Evolutionary conservation across 2,797 vertebrate species (phyloP).

Genomic region (Petrocephalus schoutedeni): DNA sequence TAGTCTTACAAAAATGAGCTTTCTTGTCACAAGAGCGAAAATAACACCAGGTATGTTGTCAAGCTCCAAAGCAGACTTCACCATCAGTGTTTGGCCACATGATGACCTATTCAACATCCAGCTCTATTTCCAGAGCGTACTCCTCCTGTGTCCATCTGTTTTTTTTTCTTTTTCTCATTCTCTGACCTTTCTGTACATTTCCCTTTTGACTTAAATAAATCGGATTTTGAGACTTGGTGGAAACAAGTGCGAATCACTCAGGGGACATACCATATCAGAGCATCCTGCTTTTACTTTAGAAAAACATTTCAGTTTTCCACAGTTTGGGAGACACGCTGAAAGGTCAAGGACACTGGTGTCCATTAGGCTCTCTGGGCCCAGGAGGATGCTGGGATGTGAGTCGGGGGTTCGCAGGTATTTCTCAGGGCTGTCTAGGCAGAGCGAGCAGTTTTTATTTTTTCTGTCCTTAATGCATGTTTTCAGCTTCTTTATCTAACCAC

Average conservation of each 20-base stretch:
- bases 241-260: not conserved
- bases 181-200: not conserved
- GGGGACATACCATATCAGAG: not conserved
- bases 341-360: not conserved
- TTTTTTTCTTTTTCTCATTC: not conserved
- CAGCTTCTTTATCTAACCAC: not conserved
- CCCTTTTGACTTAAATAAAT: no score
- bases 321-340: not conserved
- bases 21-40: not conserved
- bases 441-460: not conserved
- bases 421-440: not conserved
- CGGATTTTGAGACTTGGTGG: not conserved
- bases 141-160: not conserved
- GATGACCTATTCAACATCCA: not conserved
- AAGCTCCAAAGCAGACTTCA: not conserved
- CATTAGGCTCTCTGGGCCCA: not conserved
- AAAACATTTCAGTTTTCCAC: not conserved
- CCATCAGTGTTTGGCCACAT: not conserved
- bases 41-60: not conserved
- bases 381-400: not conserved
- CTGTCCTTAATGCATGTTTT: not conserved
- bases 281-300: not conserved
- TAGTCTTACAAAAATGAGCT: not conserved
- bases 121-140: not conserved
- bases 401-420: not conserved